phyloP scores from a whole-genome alignment of 2,797 vertebrate species.

The Sebastes matsubarae region DNA sequence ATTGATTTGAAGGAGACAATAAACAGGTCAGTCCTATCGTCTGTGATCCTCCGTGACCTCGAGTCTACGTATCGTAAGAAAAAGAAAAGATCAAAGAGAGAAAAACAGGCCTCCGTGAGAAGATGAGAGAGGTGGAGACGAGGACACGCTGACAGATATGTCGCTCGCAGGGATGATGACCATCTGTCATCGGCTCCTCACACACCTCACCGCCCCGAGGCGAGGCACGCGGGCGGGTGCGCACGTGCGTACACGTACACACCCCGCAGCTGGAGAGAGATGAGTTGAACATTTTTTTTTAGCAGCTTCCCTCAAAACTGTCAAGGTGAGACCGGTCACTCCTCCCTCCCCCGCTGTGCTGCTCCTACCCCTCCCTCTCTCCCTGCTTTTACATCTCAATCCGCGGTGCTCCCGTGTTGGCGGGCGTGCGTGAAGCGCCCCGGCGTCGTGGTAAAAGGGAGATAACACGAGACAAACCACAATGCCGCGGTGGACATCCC shows the following conservation, averaged over 20 bases:
- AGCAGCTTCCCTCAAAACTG: conserved; percentile 7
- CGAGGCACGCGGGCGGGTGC: neutral
- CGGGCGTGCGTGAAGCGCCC: conserved; percentile 14
- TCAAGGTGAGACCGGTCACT: conserved; percentile 47
- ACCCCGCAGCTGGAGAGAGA: neutral
- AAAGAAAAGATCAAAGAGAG: neutral
- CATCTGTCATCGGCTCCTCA: conserved; percentile 59
- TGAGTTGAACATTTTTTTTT: neutral
- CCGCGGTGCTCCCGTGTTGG: neutral
- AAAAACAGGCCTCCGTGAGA: conserved; percentile 9
- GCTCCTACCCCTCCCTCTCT: neutral
- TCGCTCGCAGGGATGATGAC: conserved; percentile 36
- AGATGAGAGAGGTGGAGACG: conserved; percentile 7
- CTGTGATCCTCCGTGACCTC: conserved; percentile 40
- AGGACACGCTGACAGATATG: conserved; percentile 27
- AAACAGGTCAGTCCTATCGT: conserved; percentile 29
- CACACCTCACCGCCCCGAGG: conserved; percentile 34
- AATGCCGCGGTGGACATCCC: conserved; percentile 44
- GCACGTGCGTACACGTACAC: neutral
- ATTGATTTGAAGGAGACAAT: conserved; percentile 39
- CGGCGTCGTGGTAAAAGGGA: conserved; percentile 25
- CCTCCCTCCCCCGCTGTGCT: neutral
- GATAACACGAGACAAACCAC: conserved; percentile 60
- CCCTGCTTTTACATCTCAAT: conserved; percentile 54
- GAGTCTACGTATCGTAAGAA: neutral